Evolutionary conservation across 2,797 vertebrate genomes (phyloP).

Genomic region (Netta rufina): DNA sequence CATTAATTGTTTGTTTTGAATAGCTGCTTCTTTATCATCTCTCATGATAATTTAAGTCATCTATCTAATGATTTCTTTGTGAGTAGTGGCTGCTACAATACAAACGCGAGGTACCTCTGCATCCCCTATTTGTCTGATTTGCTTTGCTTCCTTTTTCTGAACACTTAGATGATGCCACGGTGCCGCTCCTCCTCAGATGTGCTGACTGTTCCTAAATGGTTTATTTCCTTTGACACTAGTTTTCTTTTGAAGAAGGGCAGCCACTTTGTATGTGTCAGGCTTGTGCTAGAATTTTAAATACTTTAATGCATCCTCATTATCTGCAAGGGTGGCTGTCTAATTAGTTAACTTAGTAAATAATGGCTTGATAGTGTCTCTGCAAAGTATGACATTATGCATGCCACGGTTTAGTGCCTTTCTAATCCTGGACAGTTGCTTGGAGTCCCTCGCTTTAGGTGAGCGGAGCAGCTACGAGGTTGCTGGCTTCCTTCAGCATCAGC

Average conservation of each 20-base stretch:
- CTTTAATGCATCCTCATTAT: constrained; percentile 53
- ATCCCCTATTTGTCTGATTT: neutral
- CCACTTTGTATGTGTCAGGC: constrained; percentile 6
- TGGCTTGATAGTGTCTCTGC: neutral
- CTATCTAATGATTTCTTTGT: neutral
- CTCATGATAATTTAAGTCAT: neutral
- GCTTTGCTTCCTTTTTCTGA: neutral
- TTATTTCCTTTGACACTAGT: neutral
- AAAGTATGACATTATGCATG: neutral
- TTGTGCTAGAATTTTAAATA: constrained; percentile 20
- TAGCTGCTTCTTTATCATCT: constrained; percentile 5
- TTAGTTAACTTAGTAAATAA: constrained; percentile 56
- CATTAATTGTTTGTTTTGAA: constrained; percentile 19
- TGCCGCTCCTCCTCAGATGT: neutral
- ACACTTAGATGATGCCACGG: neutral
- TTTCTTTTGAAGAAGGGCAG: constrained; percentile 31
- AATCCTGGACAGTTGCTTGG: fast-evolving
- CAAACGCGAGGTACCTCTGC: neutral
- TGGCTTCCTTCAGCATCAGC: neutral
- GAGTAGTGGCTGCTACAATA: neutral
- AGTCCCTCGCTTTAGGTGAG: neutral
- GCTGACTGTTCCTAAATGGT: neutral
- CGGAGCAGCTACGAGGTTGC: neutral
- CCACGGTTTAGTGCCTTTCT: neutral
- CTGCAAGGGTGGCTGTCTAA: constrained; percentile 52